phyloP scores from a whole-genome alignment of 2,888 invertebrate species.

The Oscheius sp. region DNA sequence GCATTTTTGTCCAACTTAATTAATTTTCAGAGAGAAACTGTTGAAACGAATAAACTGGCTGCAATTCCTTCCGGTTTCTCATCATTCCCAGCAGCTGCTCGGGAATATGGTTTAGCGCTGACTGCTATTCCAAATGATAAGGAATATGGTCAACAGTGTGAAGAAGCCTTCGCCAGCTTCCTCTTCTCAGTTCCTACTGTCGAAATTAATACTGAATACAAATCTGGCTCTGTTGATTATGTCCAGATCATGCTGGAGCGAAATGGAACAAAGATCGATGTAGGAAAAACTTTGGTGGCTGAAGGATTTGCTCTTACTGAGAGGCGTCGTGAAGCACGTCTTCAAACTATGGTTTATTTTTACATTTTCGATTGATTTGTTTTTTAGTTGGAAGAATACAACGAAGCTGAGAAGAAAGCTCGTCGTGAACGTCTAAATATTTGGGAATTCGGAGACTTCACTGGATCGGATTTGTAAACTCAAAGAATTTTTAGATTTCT shows the following conservation, averaged over 20 bases:
- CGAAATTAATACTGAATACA: slow-evolving; percentile 67
- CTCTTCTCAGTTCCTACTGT: slow-evolving; percentile 43
- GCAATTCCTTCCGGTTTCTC: slow-evolving; percentile 82
- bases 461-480: slow-evolving; percentile 77
- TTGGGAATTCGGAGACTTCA: slow-evolving; percentile 99
- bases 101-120: slow-evolving; percentile 85
- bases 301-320: slow-evolving; percentile 88
- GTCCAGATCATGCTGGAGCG: slow-evolving; percentile 52
- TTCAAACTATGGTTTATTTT: slow-evolving; percentile 78
- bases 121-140: slow-evolving; percentile 83
- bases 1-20: not conserved
- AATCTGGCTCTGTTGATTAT: slow-evolving; percentile 46
- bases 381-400: slow-evolving; percentile 71
- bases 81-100: slow-evolving; percentile 79
- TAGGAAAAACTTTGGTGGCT: slow-evolving; percentile 82
- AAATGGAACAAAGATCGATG: slow-evolving; percentile 75
- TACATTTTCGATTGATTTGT: not conserved
- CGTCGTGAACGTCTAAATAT: slow-evolving; percentile 80
- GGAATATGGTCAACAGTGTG: slow-evolving; percentile 27
- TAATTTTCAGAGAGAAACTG: slow-evolving; percentile 78
- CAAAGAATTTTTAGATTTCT: not conserved
- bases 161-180: slow-evolving; percentile 11
- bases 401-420: slow-evolving; percentile 72
- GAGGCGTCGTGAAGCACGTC: slow-evolving; percentile 81
- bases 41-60: slow-evolving; percentile 81